A percentile compares a stretch with the other conserved stretches of the same genome.
Conservation (phyloP, 2,888 invertebrate species). For the Eristalis tenax region DNA sequence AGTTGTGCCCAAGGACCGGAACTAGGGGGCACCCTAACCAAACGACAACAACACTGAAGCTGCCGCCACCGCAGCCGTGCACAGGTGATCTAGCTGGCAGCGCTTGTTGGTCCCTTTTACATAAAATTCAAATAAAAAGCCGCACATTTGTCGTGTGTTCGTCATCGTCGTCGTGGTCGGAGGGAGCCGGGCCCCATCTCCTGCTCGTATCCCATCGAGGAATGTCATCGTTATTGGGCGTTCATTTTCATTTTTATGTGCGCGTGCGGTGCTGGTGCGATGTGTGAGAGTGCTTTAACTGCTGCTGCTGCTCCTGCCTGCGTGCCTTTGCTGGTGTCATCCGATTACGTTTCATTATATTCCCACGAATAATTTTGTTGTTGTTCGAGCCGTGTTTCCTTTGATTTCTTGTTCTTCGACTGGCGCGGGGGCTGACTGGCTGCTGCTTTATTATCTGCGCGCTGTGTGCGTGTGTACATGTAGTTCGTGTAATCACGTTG, state of each 20-base stretch:
- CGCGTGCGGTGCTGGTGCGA: conserved; percentile 50
- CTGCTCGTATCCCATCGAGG: conserved; percentile 54
- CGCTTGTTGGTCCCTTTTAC: conserved; percentile 30
- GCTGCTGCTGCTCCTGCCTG: not conserved
- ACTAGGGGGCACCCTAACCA: conserved; percentile 48
- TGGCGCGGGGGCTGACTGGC: not conserved
- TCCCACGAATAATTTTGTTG: conserved; percentile 62
- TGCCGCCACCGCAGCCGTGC: not conserved
- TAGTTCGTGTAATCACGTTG: conserved; percentile 66
- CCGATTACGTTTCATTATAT: conserved; percentile 70
- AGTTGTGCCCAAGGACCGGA: conserved; percentile 54
- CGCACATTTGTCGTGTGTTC: conserved; percentile 59
- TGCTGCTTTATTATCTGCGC: conserved; percentile 59
- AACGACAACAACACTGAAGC: not conserved
- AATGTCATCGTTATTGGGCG: conserved; percentile 64
- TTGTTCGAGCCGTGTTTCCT: not conserved
- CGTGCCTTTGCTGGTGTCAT: conserved; percentile 57
- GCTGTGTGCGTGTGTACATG: conserved; percentile 51
- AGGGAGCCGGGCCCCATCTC: conserved; percentile 34
- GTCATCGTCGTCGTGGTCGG: not conserved
- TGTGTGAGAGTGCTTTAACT: conserved; percentile 9
- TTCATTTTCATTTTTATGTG: conserved; percentile 33
- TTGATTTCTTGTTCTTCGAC: conserved; percentile 4
- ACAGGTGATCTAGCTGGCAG: conserved; percentile 64
- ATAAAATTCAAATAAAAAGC: conserved; percentile 64